Evolutionary conservation across 2,113 vertebrate genomes (phyloP).

Genomic region (Syrrhaptes paradoxus): DNA sequence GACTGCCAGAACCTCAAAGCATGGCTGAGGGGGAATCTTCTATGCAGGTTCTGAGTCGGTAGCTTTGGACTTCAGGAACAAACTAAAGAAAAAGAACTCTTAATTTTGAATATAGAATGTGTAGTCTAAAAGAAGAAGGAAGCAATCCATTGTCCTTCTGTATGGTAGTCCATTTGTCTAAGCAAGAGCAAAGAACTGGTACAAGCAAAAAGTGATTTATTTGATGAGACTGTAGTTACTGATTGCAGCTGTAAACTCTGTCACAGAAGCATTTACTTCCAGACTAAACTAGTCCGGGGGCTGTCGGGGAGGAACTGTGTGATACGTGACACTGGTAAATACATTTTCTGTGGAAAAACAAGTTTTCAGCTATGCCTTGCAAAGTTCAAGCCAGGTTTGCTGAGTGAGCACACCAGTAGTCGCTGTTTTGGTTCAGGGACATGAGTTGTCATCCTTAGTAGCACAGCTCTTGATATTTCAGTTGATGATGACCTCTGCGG

Average conservation of each 20-base stretch:
- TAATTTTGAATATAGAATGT: neutral
- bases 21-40: neutral
- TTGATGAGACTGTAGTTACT: neutral
- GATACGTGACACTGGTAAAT: neutral
- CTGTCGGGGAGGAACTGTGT: neutral
- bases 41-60: neutral
- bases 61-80: neutral
- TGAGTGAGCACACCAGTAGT: neutral
- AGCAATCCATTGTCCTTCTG: neutral
- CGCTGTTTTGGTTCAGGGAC: neutral
- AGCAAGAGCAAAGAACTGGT: neutral
- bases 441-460: neutral
- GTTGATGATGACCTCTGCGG: rapidly evolving
- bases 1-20: neutral
- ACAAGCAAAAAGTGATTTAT: neutral
- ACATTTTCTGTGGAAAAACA: neutral
- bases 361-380: neutral
- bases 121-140: neutral
- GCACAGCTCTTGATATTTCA: neutral
- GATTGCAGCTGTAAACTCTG: neutral
- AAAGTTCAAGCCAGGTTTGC: neutral
- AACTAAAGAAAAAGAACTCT: neutral
- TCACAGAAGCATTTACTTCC: neutral
- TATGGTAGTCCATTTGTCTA: neutral
- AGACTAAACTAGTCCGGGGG: neutral